Conservation (phyloP, 64 coral and sea anemone species). For the Anthopleura sola region DNA sequence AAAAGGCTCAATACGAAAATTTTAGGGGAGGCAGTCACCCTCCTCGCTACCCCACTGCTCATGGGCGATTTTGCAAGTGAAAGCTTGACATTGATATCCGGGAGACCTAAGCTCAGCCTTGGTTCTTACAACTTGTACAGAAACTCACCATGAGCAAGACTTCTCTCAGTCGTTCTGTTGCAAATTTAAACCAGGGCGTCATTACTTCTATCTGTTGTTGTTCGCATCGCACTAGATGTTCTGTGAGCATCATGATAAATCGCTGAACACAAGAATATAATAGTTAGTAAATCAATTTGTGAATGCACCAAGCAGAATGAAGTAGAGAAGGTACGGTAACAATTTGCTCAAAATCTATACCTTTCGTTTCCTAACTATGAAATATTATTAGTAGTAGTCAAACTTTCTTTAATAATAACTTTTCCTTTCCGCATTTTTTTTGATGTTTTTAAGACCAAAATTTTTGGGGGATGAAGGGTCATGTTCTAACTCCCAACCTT, state of each 20-base stretch:
- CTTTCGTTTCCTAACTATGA: too few species aligned
- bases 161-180: conserved; percentile 86
- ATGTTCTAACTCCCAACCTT: too few species aligned
- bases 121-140: neutral
- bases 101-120: neutral
- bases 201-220: conserved; percentile 81
- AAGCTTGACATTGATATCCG: too few species aligned
- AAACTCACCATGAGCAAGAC: conserved; percentile 74
- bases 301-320: neutral
- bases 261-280: conserved; percentile 57
- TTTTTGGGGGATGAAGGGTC: neutral
- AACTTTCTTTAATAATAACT: too few species aligned
- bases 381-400: too few species aligned
- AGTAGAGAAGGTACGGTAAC: neutral
- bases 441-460: too few species aligned
- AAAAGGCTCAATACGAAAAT: too few species aligned
- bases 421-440: too few species aligned
- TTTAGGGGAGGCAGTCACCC: too few species aligned
- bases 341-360: too few species aligned
- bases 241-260: conserved; percentile 92
- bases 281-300: neutral
- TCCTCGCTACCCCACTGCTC: too few species aligned
- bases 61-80: too few species aligned
- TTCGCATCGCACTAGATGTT: conserved; percentile 86
- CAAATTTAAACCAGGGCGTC: conserved; percentile 74